Percentiles rank a stretch among this genome's conserved stretches.
These are phyloP conservation scores for Nerophis lumbriciformis DNA, from an alignment of 2,113 vertebrate genomes.

Conservation along the genomic window DNA sequence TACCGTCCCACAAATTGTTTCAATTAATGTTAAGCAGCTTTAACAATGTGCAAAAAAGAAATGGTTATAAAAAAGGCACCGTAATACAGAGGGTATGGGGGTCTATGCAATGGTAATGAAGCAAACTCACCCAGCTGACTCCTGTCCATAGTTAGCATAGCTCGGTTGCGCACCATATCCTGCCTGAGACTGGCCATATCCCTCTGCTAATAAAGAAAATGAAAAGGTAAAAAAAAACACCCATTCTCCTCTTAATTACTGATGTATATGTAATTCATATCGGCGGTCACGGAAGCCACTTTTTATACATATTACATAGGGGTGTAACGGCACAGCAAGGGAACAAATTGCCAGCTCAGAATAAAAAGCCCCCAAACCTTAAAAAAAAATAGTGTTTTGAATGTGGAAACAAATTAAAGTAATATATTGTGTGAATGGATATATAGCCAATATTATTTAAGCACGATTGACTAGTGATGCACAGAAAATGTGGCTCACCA, in stretches of 20 bases:
- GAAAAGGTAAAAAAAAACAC: background rate
- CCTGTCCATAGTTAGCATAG: constrained; percentile 65
- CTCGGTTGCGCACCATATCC: constrained; percentile 44
- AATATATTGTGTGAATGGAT: too few species aligned
- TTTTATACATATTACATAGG: background rate
- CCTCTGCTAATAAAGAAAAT: constrained; percentile 34
- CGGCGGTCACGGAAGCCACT: background rate
- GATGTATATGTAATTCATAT: background rate
- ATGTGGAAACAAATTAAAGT: too few species aligned
- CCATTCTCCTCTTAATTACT: background rate
- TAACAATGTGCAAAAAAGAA: background rate
- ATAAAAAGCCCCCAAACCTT: too few species aligned
- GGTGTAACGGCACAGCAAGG: too few species aligned
- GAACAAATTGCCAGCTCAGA: too few species aligned
- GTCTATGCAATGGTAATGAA: background rate
- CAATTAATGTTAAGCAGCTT: background rate
- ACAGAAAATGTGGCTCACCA: too few species aligned
- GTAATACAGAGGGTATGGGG: background rate
- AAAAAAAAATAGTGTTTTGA: too few species aligned
- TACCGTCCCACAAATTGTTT: constrained; percentile 38
- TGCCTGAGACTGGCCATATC: constrained; percentile 56
- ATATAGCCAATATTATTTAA: too few species aligned
- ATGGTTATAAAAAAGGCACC: background rate
- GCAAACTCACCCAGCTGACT: constrained; percentile 62
- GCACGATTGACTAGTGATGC: too few species aligned